Evolutionary conservation across 2,888 invertebrate genomes (phyloP).

Genomic region (Cephus pygmeus): DNA sequence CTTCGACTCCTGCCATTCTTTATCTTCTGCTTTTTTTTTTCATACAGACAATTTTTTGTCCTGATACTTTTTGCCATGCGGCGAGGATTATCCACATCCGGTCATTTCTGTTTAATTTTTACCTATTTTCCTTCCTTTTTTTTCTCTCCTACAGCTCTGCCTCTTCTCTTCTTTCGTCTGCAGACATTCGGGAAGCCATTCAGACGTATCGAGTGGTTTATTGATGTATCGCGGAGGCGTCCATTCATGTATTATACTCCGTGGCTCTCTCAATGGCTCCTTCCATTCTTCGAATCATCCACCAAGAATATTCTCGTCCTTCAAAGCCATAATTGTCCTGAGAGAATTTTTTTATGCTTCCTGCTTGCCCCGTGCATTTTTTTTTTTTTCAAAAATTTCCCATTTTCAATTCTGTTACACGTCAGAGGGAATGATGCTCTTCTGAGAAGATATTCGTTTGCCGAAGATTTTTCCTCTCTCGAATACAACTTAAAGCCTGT

Average conservation of each 20-base stretch:
- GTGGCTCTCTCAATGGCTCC: slow-evolving; percentile 18
- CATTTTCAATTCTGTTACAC: not conserved
- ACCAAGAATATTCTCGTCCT: not conserved
- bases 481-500: slow-evolving; percentile 43
- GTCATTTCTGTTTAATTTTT: slow-evolving; percentile 58
- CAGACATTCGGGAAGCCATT: slow-evolving; percentile 25
- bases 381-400: not conserved
- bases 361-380: not conserved
- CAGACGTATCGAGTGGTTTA: slow-evolving; percentile 54
- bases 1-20: slow-evolving; percentile 19
- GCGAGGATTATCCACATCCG: slow-evolving; percentile 61
- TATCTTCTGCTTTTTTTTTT: slow-evolving; percentile 5
- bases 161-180: slow-evolving; percentile 21
- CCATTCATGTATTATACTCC: slow-evolving; percentile 33
- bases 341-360: slow-evolving; percentile 5
- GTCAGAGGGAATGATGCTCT: not conserved
- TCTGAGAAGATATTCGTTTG: slow-evolving; percentile 29
- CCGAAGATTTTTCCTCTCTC: slow-evolving; percentile 32
- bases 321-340: slow-evolving; percentile 26
- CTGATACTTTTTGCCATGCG: not conserved
- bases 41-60: not conserved
- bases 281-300: slow-evolving; percentile 2
- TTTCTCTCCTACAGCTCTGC: slow-evolving; percentile 38
- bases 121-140: slow-evolving; percentile 19
- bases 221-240: slow-evolving; percentile 41